Base-by-base conservation (phyloP, 2,888 invertebrate species). In the Clunio marinus region DNA sequence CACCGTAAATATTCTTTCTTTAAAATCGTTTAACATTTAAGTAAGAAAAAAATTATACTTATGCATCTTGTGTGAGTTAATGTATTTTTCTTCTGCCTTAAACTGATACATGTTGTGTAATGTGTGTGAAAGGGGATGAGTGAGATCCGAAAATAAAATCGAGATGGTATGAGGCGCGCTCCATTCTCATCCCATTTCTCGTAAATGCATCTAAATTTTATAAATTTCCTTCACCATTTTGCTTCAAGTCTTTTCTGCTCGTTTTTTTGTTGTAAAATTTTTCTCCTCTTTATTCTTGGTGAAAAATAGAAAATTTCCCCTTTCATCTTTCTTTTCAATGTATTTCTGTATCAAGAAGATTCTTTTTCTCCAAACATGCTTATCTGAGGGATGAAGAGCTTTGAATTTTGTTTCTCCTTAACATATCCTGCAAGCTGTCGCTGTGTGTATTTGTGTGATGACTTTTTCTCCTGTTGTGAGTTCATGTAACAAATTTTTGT, bases 381-480 rank as follows among this genome's bases (percentile, higher is more conserved):
- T 17, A 17, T n/a, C 22, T 20, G 51, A 17, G 20, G 22, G 13
- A 57, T 20, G 22, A 27, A 27, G 27, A 51, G 20, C 51, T 22
- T 57, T 57, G n/a, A 57, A 57, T 57, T 57, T 57, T 57, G 15
- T 57, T 57, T 27, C 57, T 57, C 51, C 51, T 51, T 51, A 13
- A 20, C 51, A 2, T 51, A 32, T 32, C 35, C 35, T 22, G 22
- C 22, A n/a, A n/a, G n/a, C 22, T 51, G 51, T 51, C 17, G 17
- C 7, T 8, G 51, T 55, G 55, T 55, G 55, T 55, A 4, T 22
- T 7, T n/a, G n/a, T n/a, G n/a, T 57, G 57, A 25, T n/a, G 57
- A 57, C 51, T 51, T 13, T 17, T 22, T 51, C 10, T 51, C 22
- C 10, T 4, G 22, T 4, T 2, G 10, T 51, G 22, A n/a, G n/a